Base-by-base conservation (phyloP, 2,113 vertebrate genomes). In the Microtus montanus region DNA sequence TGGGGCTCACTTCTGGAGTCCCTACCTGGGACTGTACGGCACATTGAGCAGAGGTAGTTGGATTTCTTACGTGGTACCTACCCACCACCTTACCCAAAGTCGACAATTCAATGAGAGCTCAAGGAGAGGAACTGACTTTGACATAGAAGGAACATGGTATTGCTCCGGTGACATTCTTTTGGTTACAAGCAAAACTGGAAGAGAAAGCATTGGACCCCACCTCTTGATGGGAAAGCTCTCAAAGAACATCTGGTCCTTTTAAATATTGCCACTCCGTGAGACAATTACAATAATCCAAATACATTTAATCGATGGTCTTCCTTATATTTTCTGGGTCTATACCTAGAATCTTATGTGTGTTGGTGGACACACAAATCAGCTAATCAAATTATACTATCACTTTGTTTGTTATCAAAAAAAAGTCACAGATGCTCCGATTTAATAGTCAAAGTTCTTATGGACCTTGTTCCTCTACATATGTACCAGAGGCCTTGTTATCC, bases 361-460 rank as follows among this genome's bases (percentile, higher is more conserved):
- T 73, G 38, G 30, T 77, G 22, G 47, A 61, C 87, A 90, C 92
- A 49, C 38, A 92, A 73, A 88, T 75, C 13, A 82, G 58, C n/a
- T 77, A 17, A 89, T 58, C 52, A 78, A 95, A 84, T 90, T 54
- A 19, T 12, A 74, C 71, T 41, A 41, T 41, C 52, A 47, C 54
- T 88, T 85, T 22, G 83, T 90, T 90, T 90, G 73, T 74, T 70
- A 54, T 38, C 49, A 22, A 90, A 58, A 90, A 58, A 41, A 89
- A 95, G 13, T 11, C 26, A 66, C 20, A 61, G 71, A 66, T 77
- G 26, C 9, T 94, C 19, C 24, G 30, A 47, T 73, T 64, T 77
- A 78, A 68, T 44, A 54, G 58, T 35, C 94, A 28, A 41, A 41
- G 75, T 49, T 89, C 75, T 47, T 89, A 6, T 54, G n/a, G 35